Evolutionary conservation across 2,888 invertebrate species (phyloP), one percentile per base, ranked within the genome.

Genomic region (Cephus rjabovi): DNA sequence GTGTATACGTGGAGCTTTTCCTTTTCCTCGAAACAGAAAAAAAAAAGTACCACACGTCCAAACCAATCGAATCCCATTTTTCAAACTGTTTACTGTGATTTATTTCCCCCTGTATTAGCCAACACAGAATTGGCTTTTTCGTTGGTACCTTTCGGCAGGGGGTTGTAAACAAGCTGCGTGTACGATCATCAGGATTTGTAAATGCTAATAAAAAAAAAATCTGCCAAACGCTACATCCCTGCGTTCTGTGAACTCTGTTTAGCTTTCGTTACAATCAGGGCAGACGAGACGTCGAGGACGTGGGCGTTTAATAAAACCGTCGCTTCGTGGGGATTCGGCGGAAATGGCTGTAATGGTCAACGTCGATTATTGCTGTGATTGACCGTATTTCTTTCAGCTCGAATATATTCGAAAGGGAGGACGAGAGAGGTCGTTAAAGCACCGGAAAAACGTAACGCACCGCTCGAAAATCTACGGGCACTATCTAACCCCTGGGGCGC

Each of bases 41-140:
- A 81, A 83, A 83, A 83, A 83, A 85, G 79, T 81, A 79, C 81
- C 80, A 23, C 80, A 80, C 82, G 81, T 83, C 80, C 80, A 77
- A 80, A 73, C 76, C 69, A 85, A 86, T 87, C 84, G 84, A 84
- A 85, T 82, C 79, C 80, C 78, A 77, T 81, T 80, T 79, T 75
- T 80, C 78, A 69, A 56, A 77, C 78, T 80, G 80, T 83, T 84
- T 79, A 82, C 80, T 76, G 82, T 85, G 86, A 86, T 86, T 85
- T 84, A 87, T 86, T 81, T 56, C 80, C 79, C 76, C 76, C 78
- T 75, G 79, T 77, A 81, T 80, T 83, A 80, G 81, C 81, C 83
- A 79, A 82, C 84, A 82, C 82, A 82, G 85, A 85, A 79, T 56
- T 56, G 56, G 23, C 56, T 56, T 56, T 56, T 23, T 23, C 23